These are phyloP conservation scores for Poeciliopsis turrubarensis DNA, from an alignment of 2,113 vertebrate genomes.

Conservation along the genomic window DNA sequence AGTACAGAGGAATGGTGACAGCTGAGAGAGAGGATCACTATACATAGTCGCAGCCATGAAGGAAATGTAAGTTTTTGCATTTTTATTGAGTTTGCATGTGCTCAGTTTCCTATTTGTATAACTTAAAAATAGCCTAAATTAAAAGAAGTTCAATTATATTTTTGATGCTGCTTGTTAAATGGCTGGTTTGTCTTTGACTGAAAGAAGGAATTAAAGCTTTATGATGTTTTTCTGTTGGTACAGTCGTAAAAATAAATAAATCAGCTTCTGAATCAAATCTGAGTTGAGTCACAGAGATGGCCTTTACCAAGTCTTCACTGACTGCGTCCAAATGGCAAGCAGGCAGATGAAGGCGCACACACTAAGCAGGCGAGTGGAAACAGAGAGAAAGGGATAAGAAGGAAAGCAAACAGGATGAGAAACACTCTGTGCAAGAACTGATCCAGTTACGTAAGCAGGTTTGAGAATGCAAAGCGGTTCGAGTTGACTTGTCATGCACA, in stretches of 20 bases:
- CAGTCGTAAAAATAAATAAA: not conserved
- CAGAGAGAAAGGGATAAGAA: constrained; percentile 14
- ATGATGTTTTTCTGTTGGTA: not conserved
- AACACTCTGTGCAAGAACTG: constrained; percentile 43
- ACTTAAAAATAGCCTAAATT: not conserved
- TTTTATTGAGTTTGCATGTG: constrained; percentile 8
- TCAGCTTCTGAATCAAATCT: constrained; percentile 14
- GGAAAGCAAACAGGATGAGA: constrained; percentile 53
- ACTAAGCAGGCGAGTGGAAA: constrained; percentile 14
- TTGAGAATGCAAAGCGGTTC: constrained; percentile 66
- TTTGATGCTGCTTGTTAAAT: not conserved
- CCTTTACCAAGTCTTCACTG: constrained; percentile 34
- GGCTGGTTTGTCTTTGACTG: constrained; percentile 3
- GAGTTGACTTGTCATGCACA: constrained; percentile 70
- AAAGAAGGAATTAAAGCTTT: not conserved
- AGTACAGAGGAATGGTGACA: constrained; percentile 79
- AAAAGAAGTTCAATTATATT: not conserved
- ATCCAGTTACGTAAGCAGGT: constrained; percentile 76
- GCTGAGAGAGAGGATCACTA: constrained; percentile 66
- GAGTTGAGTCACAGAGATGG: constrained; percentile 40
- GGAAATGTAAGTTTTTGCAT: constrained; percentile 77
- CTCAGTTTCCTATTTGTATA: not conserved
- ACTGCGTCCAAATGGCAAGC: constrained; percentile 17
- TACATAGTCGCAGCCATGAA: constrained; percentile 76
- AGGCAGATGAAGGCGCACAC: constrained; percentile 46